Evolutionary conservation across 2,113 vertebrate genomes (phyloP).

Genomic region (Calyptommatus sinebrachiatus): DNA sequence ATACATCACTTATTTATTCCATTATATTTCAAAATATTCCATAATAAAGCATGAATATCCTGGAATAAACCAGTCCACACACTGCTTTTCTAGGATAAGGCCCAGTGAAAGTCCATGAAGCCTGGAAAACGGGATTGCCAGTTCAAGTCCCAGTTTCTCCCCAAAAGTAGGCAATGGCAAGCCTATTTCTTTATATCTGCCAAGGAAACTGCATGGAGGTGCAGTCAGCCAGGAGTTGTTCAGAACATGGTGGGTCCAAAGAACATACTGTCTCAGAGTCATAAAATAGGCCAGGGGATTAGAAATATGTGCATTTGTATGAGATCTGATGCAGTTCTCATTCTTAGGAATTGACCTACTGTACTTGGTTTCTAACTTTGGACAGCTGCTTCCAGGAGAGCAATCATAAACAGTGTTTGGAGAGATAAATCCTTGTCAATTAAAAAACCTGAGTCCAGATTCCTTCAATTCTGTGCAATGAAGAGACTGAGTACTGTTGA

Average conservation of each 20-base stretch:
- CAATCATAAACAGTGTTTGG: background rate
- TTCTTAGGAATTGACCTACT: background rate
- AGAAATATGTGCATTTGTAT: background rate
- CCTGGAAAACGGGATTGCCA: no score
- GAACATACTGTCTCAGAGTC: background rate
- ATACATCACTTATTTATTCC: no score
- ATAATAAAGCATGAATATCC: no score
- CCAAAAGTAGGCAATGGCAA: no score
- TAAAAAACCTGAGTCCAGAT: background rate
- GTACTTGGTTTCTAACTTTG: constrained; percentile 1
- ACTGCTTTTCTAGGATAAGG: no score
- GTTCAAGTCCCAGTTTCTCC: no score
- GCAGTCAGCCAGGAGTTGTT: no score
- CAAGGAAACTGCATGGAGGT: no score
- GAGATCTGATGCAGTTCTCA: background rate
- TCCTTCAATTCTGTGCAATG: background rate
- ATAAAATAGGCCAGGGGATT: background rate
- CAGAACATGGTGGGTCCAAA: background rate
- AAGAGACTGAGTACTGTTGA: background rate
- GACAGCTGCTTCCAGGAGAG: background rate
- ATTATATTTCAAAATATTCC: no score
- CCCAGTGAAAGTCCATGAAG: no score
- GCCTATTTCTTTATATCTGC: no score
- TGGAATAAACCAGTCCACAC: no score
- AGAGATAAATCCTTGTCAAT: background rate